These are phyloP conservation scores for Coregonus sp. DNA, from an alignment of 2,797 vertebrate genomes.

Conservation along the genomic window DNA sequence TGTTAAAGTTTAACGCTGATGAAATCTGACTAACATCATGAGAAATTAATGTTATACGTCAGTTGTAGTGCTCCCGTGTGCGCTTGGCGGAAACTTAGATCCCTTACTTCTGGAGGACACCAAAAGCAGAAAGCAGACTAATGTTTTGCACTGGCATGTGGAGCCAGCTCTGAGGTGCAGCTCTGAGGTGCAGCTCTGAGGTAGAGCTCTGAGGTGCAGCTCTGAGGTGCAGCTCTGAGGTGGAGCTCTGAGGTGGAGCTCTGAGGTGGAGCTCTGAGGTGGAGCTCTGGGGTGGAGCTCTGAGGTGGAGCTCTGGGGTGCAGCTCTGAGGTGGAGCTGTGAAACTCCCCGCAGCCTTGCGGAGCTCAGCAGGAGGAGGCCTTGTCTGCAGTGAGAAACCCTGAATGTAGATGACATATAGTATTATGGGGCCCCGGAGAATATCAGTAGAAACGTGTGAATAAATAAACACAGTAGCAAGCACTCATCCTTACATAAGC, in stretches of 20 bases:
- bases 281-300: not conserved
- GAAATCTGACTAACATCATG: conserved; percentile 74
- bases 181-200: not conserved
- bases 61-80: conserved; percentile 51
- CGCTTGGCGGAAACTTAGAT: conserved; percentile 45
- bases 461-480: not conserved
- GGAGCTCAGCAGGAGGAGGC: not conserved
- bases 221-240: not conserved
- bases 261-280: not conserved
- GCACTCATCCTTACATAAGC: not conserved
- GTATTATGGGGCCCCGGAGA: not conserved
- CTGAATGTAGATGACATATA: not conserved
- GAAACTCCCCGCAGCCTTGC: not conserved
- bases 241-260: not conserved
- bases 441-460: not conserved
- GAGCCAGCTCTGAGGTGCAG: not conserved
- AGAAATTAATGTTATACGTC: conserved; percentile 74
- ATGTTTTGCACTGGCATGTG: not conserved
- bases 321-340: not conserved
- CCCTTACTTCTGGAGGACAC: conserved; percentile 36
- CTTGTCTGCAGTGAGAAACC: not conserved
- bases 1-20: conserved; percentile 71
- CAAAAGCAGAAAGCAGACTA: not conserved
- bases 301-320: not conserved
- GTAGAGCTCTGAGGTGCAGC: not conserved